Conservation (phyloP, 2,113 vertebrate genomes). For the Engraulis encrasicolus region DNA sequence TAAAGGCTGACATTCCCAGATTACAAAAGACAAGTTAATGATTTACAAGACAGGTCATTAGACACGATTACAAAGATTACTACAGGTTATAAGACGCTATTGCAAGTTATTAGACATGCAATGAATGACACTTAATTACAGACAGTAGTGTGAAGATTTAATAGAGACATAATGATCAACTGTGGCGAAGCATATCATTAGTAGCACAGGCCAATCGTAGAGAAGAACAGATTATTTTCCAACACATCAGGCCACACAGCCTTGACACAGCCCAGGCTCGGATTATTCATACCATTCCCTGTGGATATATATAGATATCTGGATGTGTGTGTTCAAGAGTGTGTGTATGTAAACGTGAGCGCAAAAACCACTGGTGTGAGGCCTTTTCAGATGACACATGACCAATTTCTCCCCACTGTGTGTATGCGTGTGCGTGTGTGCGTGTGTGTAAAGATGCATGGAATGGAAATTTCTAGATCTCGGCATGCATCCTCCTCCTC, state of each 20-base stretch:
- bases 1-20: neutral
- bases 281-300: neutral
- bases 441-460: conserved; percentile 24
- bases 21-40: no score
- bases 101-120: neutral
- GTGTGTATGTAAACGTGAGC: neutral
- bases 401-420: neutral
- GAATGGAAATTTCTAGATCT: conserved; percentile 28
- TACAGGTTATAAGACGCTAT: no score
- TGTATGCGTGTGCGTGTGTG: conserved; percentile 21
- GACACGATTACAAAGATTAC: no score
- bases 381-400: neutral
- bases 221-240: neutral
- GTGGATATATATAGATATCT: neutral
- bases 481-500: conserved; percentile 29
- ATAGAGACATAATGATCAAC: neutral
- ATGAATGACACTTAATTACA: neutral
- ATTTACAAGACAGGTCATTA: no score
- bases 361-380: neutral
- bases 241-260: neutral
- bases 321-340: neutral
- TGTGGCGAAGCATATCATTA: neutral
- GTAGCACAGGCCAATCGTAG: neutral
- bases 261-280: neutral
- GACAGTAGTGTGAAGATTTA: neutral